These are phyloP conservation scores for Anniella stebbinsi DNA, from an alignment of 2,797 vertebrate genomes.

Conservation along the genomic window DNA sequence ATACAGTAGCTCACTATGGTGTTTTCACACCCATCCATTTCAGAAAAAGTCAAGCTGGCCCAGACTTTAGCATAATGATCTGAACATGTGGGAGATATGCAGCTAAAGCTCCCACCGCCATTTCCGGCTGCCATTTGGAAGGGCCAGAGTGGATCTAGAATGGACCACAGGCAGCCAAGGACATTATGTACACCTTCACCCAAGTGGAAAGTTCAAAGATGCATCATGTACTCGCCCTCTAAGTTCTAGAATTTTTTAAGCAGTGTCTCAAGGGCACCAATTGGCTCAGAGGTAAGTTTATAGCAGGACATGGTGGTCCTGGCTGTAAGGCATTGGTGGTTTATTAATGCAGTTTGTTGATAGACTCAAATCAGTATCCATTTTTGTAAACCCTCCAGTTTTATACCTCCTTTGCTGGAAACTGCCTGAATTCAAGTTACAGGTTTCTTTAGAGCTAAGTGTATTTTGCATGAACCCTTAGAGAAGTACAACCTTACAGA, in stretches of 20 bases:
- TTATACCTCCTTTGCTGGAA: conserved; percentile 19
- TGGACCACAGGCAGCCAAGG: neutral
- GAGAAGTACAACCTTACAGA: conserved; percentile 24
- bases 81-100: neutral
- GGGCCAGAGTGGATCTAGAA: neutral
- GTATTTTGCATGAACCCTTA: conserved; percentile 54
- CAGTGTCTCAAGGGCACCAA: neutral
- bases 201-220: neutral
- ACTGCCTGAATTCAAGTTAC: neutral
- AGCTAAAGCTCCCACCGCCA: neutral
- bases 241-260: neutral
- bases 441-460: conserved; percentile 47
- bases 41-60: neutral
- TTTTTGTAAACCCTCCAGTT: conserved; percentile 10
- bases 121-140: neutral
- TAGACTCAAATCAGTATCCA: neutral
- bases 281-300: conserved; percentile 31
- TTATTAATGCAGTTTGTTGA: neutral
- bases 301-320: conserved; percentile 41
- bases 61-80: neutral
- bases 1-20: neutral
- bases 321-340: conserved; percentile 64
- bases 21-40: neutral
- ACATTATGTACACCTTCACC: neutral
- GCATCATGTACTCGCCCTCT: accelerated